Base-by-base conservation (phyloP, 1,140 invertebrate species). In the Colletes gigas region DNA sequence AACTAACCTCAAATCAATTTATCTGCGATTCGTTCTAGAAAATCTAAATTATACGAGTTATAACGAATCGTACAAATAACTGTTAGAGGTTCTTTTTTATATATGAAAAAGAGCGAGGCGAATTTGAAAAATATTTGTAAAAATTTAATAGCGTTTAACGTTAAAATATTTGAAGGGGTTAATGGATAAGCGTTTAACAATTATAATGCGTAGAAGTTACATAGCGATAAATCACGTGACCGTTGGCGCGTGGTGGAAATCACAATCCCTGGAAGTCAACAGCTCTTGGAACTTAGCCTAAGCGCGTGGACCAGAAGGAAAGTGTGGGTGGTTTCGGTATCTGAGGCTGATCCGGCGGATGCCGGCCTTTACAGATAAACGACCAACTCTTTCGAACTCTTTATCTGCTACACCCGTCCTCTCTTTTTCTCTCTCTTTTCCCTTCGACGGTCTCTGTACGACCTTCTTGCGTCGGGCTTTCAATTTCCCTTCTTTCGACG, bases 291-390 rank as follows among this genome's bases (percentile, higher is more conserved):
- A 89, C 78, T 88, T 89, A 88, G 80, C 76, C 87, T 89, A 89
- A 91, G 86, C 85, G 85, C 82, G 79, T 65, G 62, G 47, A 59
- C 70, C 74, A 88, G 84, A 90, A 92, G 91, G 91, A 92, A 93
- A 92, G 90, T 88, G 92, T 92, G 88, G 92, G 92, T 87, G 90
- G 84, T 88, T 82, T 88, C 62, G 78, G 88, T 93, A 93, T 93
- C 92, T 88, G 79, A 81, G 75, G 91, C 91, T 93, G 92, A 93
- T 92, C 91, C 92, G 92, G 91, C 92, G 92, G 92, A 93, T 91
- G 92, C 90, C 89, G 88, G 88, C 62, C 86, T 90, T 89, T 87
- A 65, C 81, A 88, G 92, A 92, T 92, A 93, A 93, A 83, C 88
- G 82, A 59, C 85, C 88, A 91, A 90, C 91, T 92, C 90, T 92